Percentiles rank a stretch among this genome's conserved stretches.
Conservation (phyloP, 2,113 vertebrate genomes). For the Oryzias javanicus region DNA sequence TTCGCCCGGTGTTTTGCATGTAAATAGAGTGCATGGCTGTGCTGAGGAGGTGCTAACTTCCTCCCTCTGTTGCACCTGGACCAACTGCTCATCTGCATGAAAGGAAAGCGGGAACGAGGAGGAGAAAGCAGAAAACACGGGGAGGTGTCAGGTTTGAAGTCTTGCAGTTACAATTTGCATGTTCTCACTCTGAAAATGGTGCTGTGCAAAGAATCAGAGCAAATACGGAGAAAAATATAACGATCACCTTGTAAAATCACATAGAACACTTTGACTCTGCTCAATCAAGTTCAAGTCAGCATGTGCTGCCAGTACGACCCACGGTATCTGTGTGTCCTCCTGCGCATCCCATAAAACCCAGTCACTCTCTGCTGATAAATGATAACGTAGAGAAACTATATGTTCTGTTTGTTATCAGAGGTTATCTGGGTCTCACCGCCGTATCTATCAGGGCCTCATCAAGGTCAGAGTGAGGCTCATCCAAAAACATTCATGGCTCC, state of each 20-base stretch:
- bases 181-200: neutral
- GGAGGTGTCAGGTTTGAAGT: constrained; percentile 62
- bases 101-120: constrained; percentile 11
- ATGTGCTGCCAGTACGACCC: constrained; percentile 14
- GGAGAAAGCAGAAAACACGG: constrained; percentile 18
- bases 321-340: constrained; percentile 36
- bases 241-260: neutral
- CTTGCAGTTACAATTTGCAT: constrained; percentile 17
- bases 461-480: constrained; percentile 57
- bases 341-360: constrained; percentile 27
- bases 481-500: constrained; percentile 44
- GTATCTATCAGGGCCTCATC: constrained; percentile 33
- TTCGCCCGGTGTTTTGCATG: constrained; percentile 69
- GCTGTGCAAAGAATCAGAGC: neutral
- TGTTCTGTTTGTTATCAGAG: constrained; percentile 50
- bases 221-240: neutral
- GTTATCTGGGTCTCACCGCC: constrained; percentile 44
- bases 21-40: constrained; percentile 61
- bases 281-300: constrained; percentile 29
- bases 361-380: constrained; percentile 28
- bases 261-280: constrained; percentile 30
- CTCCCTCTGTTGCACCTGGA: constrained; percentile 70
- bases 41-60: constrained; percentile 70
- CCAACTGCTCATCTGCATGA: constrained; percentile 63
- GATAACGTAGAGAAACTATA: constrained; percentile 43